phyloP scores from a whole-genome alignment of 1,140 invertebrate genomes.

The Aphaenogaster floridana region DNA sequence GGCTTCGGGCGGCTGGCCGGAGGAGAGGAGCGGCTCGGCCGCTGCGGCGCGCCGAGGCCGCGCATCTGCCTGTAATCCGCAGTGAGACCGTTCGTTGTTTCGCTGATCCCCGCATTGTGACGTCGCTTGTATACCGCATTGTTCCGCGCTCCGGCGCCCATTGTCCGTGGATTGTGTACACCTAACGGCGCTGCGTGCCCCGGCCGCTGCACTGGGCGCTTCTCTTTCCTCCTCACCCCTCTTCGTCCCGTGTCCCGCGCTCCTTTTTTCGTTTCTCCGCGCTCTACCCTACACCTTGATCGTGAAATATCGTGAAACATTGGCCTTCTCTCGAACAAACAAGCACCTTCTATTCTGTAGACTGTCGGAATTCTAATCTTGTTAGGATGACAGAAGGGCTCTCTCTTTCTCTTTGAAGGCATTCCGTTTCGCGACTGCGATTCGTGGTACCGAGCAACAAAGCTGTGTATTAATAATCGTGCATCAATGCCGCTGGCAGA shows the following conservation, averaged over 20 bases:
- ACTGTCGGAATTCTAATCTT: constrained; percentile 9
- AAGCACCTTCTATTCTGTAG: not conserved
- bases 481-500: not conserved
- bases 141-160: constrained; percentile 72
- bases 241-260: not conserved
- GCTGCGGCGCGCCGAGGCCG: constrained; percentile 38
- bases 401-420: not conserved
- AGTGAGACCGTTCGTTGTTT: constrained; percentile 85
- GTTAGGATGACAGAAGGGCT: not conserved
- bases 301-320: constrained; percentile 6
- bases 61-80: constrained; percentile 85
- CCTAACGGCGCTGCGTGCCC: constrained; percentile 68
- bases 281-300: not conserved
- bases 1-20: not conserved
- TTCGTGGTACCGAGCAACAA: not conserved
- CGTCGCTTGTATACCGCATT: constrained; percentile 78
- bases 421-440: not conserved
- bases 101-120: constrained; percentile 84
- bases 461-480: not conserved
- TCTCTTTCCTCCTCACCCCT: constrained; percentile 3
- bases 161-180: constrained; percentile 77
- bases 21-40: constrained; percentile 28
- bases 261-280: constrained; percentile 15
- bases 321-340: not conserved
- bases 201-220: constrained; percentile 61